Evolutionary conservation across 2,888 invertebrate genomes (phyloP).

Genomic region (Agonopterix alstromeriana): DNA sequence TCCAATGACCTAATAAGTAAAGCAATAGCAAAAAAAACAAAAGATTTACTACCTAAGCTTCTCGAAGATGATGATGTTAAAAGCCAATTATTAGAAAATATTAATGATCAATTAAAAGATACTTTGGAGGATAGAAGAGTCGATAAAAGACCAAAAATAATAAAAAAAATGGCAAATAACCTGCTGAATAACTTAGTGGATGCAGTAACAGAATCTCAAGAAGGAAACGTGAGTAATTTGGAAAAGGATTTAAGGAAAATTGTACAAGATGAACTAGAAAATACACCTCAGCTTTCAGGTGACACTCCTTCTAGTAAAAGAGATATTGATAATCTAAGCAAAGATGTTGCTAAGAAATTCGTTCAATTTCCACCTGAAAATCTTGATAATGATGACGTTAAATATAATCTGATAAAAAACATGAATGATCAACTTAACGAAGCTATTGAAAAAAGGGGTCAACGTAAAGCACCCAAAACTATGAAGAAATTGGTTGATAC

Average conservation of each 20-base stretch:
- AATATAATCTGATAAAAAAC: conserved; percentile 14
- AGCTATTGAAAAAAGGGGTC: conserved; percentile 7
- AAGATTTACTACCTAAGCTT: background rate
- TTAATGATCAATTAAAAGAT: background rate
- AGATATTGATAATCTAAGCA: background rate
- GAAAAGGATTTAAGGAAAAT: background rate
- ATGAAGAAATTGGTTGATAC: conserved; percentile 11
- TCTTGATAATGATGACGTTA: conserved; percentile 9
- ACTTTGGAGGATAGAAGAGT: conserved; percentile 2
- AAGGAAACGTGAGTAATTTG: background rate
- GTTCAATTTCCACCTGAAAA: background rate
- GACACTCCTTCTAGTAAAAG: background rate
- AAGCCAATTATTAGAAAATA: conserved; percentile 5
- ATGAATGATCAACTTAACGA: conserved; percentile 21
- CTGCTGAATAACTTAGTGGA: conserved; percentile 3
- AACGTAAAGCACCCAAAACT: conserved; percentile 7
- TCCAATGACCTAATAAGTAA: background rate
- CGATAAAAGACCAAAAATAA: background rate
- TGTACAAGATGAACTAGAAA: background rate
- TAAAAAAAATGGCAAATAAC: conserved; percentile 2
- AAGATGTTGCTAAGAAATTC: background rate
- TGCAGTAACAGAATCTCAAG: background rate
- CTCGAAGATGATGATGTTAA: conserved; percentile 2
- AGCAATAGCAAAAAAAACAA: background rate
- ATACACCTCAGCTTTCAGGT: background rate